These are phyloP conservation scores for Podotricha telesiphe DNA, from an alignment of 2,888 invertebrate species.

Conservation along the genomic window DNA sequence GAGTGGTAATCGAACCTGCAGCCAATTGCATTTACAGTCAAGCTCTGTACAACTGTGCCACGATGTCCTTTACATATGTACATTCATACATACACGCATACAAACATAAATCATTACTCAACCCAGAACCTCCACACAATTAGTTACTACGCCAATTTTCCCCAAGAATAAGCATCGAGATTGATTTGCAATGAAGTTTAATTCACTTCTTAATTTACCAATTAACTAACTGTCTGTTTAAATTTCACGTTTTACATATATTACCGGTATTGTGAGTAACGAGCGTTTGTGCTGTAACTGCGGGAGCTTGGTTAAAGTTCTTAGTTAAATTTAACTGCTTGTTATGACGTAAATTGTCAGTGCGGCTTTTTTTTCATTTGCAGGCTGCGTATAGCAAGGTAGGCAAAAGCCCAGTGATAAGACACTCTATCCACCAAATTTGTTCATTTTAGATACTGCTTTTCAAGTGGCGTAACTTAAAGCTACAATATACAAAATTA, in stretches of 20 bases:
- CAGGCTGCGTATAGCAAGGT: too few species aligned
- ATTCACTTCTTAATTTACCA: constrained; percentile 45
- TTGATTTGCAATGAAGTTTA: constrained; percentile 35
- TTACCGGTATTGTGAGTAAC: constrained; percentile 36
- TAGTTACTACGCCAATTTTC: constrained; percentile 25
- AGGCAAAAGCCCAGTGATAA: too few species aligned
- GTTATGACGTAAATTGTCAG: background rate
- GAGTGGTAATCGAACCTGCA: too few species aligned
- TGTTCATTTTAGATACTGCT: too few species aligned
- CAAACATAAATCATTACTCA: constrained; percentile 6
- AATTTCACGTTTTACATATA: constrained; percentile 35
- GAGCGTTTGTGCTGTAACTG: constrained; percentile 37
- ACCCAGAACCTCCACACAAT: constrained; percentile 1
- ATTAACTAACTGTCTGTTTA: constrained; percentile 49
- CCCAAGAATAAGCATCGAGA: constrained; percentile 18
- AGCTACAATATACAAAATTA: too few species aligned
- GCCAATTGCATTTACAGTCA: too few species aligned
- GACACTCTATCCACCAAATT: too few species aligned
- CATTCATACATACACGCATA: background rate
- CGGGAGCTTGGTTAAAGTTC: constrained; percentile 31
- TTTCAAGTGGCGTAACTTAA: too few species aligned
- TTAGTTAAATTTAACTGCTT: constrained; percentile 35
- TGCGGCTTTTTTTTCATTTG: too few species aligned
- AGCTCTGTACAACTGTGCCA: too few species aligned
- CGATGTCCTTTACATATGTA: too few species aligned